Evolutionary conservation across 1,140 invertebrate species (phyloP), one percentile per base, ranked within the genome.

Genomic region (Linepithema humile): DNA sequence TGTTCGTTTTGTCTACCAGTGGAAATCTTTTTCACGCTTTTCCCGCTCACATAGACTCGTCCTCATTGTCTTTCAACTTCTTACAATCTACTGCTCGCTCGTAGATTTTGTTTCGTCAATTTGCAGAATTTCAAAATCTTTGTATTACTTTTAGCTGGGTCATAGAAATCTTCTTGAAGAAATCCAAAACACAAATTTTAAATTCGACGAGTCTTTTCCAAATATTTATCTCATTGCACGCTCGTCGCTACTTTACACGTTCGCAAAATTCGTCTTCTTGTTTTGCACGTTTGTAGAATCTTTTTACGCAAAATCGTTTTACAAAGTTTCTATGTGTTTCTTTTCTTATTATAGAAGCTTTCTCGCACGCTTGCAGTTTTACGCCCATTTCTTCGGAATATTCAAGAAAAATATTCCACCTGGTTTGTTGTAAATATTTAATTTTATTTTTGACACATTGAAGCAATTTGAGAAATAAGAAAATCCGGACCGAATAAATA

Each of bases 191-290:
- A 65, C 15, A 77, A 65, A 77, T 45, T 62, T 75, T 40, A 64
- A 64, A 77, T 65, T 77, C 32, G 26, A 77, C 65, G 20, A 15
- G 9, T 20, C 26, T 65, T 65, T 77, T 50, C 15, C 43, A 77
- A 64, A 50, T 65, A 65, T 80, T 40, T 57, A 69, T 48, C 32
- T 80, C 64, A 80, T 80, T 70, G 75, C 69, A 80, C 26, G 48
- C 55, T 69, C 75, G 53, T 53, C 45, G 74, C 32, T 77, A 65
- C 43, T 77, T 65, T 80, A 64, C 64, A 80, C 70, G 48, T 48
- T 80, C 64, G 38, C 75, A 80, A 80, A 80, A 80, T 80, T 80
- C 64, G 69, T 80, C 75, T 69, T 64, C 23, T 80, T 35, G 64
- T 69, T 80, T 40, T 69, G 64, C 35, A 80, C 64, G 64, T 23